Base-by-base conservation (phyloP, 1,140 invertebrate species). In the Aphelenchoides besseyi region DNA sequence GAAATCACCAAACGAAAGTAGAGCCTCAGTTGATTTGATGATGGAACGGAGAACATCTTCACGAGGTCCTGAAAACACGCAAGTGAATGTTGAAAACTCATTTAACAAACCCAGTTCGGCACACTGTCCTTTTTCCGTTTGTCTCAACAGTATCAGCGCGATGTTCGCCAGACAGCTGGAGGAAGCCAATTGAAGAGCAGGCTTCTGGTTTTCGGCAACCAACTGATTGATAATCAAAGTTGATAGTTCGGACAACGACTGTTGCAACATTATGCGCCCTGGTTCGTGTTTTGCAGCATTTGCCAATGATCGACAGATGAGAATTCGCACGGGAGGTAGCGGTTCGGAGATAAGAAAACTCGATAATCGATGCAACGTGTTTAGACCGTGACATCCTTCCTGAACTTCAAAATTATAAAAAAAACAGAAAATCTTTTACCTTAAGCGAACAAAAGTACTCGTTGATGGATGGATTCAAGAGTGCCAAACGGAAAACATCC, bases 81-180 rank as follows among this genome's bases (percentile, higher is more conserved):
- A n/a, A n/a, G n/a, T n/a, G n/a, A n/a, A n/a, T n/a, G n/a, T n/a
- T n/a, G n/a, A n/a, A n/a, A n/a, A n/a, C n/a, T n/a, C n/a, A n/a
- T n/a, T n/a, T n/a, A n/a, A n/a, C n/a, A n/a, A n/a, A n/a, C n/a
- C 80, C 29, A 82, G 59, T 70, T 82, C 79, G 3, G 70, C 63
- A 41, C 37, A 41, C 8, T 80, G 57, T 35, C 59, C 67, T 23
- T 26, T 18, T 53, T 78, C 76, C 8, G 79, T 74, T 9, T 73
- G 54, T 26, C 41, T 52, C 16, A 67, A 23, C 1, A 81, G 68
- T 8, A 79, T 33, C 9, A 76, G 37, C 2, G 73, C 35, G 63
- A 82, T 67, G 36, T 82, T 82, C 8, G 73, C 73, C 5, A 82
- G 37, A 16, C 74, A 74, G 5, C 69, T 69, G 16, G 78, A 66